Base-by-base conservation (phyloP, 2,797 vertebrate genomes). In the Eulemur rubriventer region DNA sequence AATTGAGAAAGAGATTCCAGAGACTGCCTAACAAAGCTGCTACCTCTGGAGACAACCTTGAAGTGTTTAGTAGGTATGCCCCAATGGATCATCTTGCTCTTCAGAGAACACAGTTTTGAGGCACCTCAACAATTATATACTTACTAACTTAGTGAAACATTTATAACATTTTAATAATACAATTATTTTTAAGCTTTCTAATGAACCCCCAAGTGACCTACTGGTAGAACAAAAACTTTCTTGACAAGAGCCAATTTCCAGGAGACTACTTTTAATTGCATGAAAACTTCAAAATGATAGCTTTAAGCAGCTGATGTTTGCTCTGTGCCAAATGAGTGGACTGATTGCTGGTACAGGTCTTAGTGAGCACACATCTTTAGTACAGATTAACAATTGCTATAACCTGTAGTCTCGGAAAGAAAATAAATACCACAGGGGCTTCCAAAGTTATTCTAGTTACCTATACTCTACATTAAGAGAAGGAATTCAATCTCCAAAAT, bases 151-250 rank as follows among this genome's bases (percentile, higher is more conserved):
- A 30, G 41, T 96, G 80, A 88, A 91, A 70, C 17, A 41, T 85
- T 48, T 65, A 46, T 52, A 94, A 41, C n/a, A 35, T 28, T 89
- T 97, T 84, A 96, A 92, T 81, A 61, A 72, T 7, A 35, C 6
- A 92, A 89, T 96, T 92, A 75, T 89, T 57, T 46, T n/a, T 17
- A 81, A 79, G 30, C n/a, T 70, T 93, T 88, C 70, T 96, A 98
- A 98, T 96, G 63, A 96, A 69, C 16, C 20, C 87, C 79, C 73
- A 59, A 48, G 82, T 79, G 95, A 70, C 43, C 16, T 75, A 69
- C 63, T 91, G 14, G 30, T 76, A 89, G 3, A 96, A 89, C 6
- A 87, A 82, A 24, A 94, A n/a, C 30, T 92, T 73, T 80, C 69
- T 92, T 83, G 61, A 82, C 18, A 89, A 92, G 14, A 90, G 43